Evolutionary conservation across 2,113 vertebrate genomes (phyloP), one percentile per base, ranked within the genome.

Genomic region (Galbula dea): DNA sequence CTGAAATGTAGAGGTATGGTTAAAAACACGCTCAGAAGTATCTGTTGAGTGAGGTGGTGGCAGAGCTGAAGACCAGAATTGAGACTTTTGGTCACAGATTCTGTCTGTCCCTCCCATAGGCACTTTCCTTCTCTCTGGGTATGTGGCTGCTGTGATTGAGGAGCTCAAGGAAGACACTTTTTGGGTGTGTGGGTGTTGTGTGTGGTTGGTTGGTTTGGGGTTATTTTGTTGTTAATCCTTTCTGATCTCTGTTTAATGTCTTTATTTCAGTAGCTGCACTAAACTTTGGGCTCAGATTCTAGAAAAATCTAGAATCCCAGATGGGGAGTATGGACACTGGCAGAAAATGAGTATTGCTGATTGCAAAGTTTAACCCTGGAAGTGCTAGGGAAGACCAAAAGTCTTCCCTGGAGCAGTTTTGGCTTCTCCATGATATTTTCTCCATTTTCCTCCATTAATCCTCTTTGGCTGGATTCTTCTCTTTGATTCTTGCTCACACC

Each of bases 41-140:
- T 27, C 66, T 37, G 46, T 3, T 26, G 63, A 22, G 63, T 5
- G 41, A 59, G 68, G 32, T 19, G 85, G 39, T 48, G 61, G 61
- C 45, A 27, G 77, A 74, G 76, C 58, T 45, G 26, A 21, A 55
- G 54, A 10, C 20, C 20, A 2, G 22, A 9, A 29, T 2, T 2
- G 1, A 34, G 29, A 9, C 49, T 51, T n/a, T 3, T 0, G 4
- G 15, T 37, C 30, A 5, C 9, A 3, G 34, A 0, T 24, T 55
- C 73, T 45, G 34, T 5, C 34, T 43, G 29, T 19, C 36, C 24
- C 18, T 82, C 41, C 58, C 24, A 2, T 2, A 6, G 27, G 19
- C 0, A 0, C 29, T 34, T 30, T 10, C 37, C 37, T 19, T 0
- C 55, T 4, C 2, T 7, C 58, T 32, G 43, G 16, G 8, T 4